A percentile compares a stretch with the other conserved stretches of the same genome.
These are phyloP conservation scores for Melanotaenia trifasciata DNA, from an alignment of 2,797 vertebrate genomes.

Conservation along the genomic window DNA sequence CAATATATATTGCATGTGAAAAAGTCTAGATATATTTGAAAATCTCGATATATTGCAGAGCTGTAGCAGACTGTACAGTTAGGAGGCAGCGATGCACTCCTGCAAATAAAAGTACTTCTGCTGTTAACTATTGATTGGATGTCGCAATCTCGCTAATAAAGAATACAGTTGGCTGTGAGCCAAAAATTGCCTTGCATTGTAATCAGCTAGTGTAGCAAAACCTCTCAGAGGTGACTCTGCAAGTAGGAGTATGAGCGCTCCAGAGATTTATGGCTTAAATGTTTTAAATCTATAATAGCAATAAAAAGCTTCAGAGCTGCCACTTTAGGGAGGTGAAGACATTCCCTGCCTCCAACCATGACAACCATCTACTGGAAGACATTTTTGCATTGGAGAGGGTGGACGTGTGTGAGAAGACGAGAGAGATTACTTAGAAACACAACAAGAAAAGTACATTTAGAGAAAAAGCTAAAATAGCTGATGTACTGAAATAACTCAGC, in stretches of 20 bases:
- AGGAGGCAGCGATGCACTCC: constrained; percentile 25
- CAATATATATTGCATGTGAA: no score
- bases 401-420: constrained; percentile 25
- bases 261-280: constrained; percentile 67
- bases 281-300: constrained; percentile 67
- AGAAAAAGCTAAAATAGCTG: constrained; percentile 67
- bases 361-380: constrained; percentile 30
- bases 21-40: no score
- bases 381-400: constrained; percentile 39
- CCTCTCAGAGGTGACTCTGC: constrained; percentile 57
- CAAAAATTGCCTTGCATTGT: constrained; percentile 64
- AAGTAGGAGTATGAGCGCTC: constrained; percentile 31
- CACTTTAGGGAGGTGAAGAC: constrained; percentile 55
- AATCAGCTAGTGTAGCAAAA: constrained; percentile 60
- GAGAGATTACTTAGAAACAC: constrained; percentile 53
- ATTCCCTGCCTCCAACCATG: constrained; percentile 43
- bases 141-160: constrained; percentile 63
- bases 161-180: constrained; percentile 55
- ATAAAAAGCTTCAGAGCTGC: constrained; percentile 52
- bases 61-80: constrained; percentile 6
- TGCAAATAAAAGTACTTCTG: constrained; percentile 46
- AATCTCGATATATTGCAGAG: no score
- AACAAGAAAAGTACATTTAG: constrained; percentile 85
- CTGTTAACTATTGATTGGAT: constrained; percentile 65
- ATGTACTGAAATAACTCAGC: constrained; percentile 68